Base-by-base conservation (phyloP, 2,888 invertebrate genomes). In the Euproctis similis region DNA sequence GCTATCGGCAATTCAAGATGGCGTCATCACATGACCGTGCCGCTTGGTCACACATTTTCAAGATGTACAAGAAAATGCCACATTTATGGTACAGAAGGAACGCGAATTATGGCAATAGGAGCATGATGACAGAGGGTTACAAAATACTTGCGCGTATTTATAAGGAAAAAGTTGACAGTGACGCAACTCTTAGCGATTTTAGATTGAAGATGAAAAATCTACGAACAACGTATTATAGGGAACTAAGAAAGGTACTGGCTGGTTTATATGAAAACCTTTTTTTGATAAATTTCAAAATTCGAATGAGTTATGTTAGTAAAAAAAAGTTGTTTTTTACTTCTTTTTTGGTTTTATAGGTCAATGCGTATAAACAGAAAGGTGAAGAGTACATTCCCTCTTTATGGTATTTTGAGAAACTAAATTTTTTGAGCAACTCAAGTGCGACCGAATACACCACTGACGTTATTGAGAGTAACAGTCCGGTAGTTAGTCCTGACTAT, bases 141-240 rank as follows among this genome's bases (percentile, higher is more conserved):
- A 28, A 32, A 12, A 10, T 32, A 3, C 24, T 32, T 6, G 28
- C 32, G 2, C 20, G 32, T 12, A 28, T 28, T 4, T 32, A 28
- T 13, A 24, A 24, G 25, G 17, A 24, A 13, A 9, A 13, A 8
- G 6, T 32, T 3, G 32, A 32, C 25, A 32, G 27, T 16, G 12
- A 24, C 9, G 28, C 28, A 2, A 24, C 28, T 1, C 21, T 25
- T 0, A 13, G 21, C 1, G 24, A 20, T 3, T 8, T 32, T 8
- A 28, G 32, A 25, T 24, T 32, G 32, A 32, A 32, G 25, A 32
- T 32, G 32, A 32, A 32, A 13, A 32, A 28, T 10, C 25, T 32
- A 10, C 11, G 32, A 10, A 32, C 32, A 3, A 32, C 32, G 3
- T 32, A 32, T 21, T 32, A 32, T 1, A 24, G 32, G 11, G 32